Evolutionary conservation across 1,140 invertebrate species (phyloP), one percentile per base, ranked within the genome.

Genomic region (Heliconius himera): DNA sequence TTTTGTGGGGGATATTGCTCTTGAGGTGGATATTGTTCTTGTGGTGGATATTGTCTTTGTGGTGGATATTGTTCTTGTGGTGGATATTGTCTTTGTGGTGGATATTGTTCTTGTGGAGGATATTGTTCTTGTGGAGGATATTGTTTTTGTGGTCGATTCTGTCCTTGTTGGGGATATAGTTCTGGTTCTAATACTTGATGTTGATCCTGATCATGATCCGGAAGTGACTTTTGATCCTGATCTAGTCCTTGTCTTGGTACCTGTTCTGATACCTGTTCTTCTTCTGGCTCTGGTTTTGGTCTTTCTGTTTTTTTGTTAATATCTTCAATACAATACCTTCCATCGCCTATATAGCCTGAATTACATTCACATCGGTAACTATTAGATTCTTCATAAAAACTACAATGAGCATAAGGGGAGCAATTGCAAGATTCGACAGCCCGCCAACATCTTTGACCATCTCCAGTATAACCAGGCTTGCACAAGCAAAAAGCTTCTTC

Each of bases 401-500:
- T 94, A 88, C 98, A 98, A 70, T 95, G 90, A 8, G 96, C 97
- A 83, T 96, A 94, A 8, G 95, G 95, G 56, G 97, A 96, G 91
- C 98, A 98, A 76, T 97, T 95, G 85, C 97, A 97, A 56, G 89
- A 88, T 41, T 92, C 88, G 60, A 86, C 75, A 13, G 77, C 81
- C 41, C 81, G 88, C 74, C 93, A 92, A 89, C 97, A 98, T 20
- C 84, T 89, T 82, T 95, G 95, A 13, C 98, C 98, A 90, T 98
- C 96, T 5, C 97, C 98, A 66, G 93, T 92, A 89, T 96, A 99
- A 16, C 98, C 98, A 38, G 95, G 86, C 46, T 96, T 95, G 89
- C 98, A 99, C 11, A 95, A 85, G 83, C 97, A 97, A 33, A 82
- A 83, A 4, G 95, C 89, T 77, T 88, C 89, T 56, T 91, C 88